Evolutionary conservation across 1,140 invertebrate species (phyloP), one percentile per base, ranked within the genome.

Genomic region (Pectinophora gossypiella): DNA sequence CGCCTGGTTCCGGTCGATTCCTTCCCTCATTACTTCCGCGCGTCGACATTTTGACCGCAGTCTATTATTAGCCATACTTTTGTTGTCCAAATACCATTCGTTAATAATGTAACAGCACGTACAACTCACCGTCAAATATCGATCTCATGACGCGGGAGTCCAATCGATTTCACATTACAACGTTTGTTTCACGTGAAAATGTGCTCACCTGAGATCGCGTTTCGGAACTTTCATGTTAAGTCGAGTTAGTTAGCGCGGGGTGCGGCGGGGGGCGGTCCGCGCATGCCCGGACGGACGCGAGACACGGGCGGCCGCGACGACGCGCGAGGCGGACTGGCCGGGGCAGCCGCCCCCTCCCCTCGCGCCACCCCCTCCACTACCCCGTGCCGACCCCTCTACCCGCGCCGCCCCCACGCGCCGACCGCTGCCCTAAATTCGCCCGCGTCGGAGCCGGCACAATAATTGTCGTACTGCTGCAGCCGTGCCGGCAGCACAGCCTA

Each of bases 391-490:
- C 59, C 49, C 53, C 64, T 56, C 59, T 21, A 19, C 53, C 19
- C 42, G 53, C 50, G 21, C 15, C 19, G 45, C 15, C 50, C 40
- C 59, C 64, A 65, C 74, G 78, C 81, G 76, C 78, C 67, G 73
- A 65, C 70, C 74, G 68, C 70, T 85, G 82, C 79, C 82, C 82
- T 82, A 83, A 80, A 85, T 85, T 82, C 36, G 27, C 27, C 36
- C 82, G 72, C 79, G 77, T 72, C 73, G 72, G 72, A 76, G 63
- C 69, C 77, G 68, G 76, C 79, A 79, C 76, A 76, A 78, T 85
- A 82, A 85, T 76, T 82, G 82, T 81, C 72, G 76, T 67, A 66
- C 69, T 56, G 61, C 76, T 79, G 80, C 80, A 76, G 68, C 79
- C 77, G 61, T 69, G 74, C 59, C 71, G 70, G 76, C 81, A 73